Percentiles rank a stretch among this genome's conserved stretches.
These are phyloP conservation scores for Aegotheles bennettii DNA, from an alignment of 2,113 vertebrate species.

Conservation along the genomic window DNA sequence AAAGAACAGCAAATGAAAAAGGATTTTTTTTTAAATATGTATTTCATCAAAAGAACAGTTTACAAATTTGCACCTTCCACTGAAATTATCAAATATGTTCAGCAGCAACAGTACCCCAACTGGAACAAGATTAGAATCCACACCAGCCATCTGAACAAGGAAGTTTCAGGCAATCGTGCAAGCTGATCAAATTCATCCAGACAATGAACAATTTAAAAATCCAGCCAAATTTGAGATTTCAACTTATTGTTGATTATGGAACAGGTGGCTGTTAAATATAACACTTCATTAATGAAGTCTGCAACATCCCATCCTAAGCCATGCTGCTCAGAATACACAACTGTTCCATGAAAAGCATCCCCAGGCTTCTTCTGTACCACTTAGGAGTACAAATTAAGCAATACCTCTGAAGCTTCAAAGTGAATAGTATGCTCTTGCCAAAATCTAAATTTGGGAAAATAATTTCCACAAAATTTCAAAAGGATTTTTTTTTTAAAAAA, in stretches of 20 bases:
- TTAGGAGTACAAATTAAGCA: background rate
- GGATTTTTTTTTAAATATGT: background rate
- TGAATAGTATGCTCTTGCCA: background rate
- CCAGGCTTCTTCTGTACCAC: background rate
- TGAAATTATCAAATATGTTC: background rate
- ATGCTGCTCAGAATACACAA: background rate
- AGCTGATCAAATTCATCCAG: background rate
- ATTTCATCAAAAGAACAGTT: background rate
- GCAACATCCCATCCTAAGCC: background rate
- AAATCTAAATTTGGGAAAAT: background rate
- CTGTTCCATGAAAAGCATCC: background rate
- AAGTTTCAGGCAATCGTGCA: background rate
- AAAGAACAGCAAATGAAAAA: background rate
- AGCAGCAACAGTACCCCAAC: background rate
- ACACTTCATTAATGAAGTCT: background rate
- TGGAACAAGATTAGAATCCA: background rate
- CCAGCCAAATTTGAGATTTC: background rate
- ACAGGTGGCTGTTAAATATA: background rate
- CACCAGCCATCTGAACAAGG: background rate
- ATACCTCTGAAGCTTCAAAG: background rate
- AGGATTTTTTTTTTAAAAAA: too few species aligned
- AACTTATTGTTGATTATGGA: background rate
- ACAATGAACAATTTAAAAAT: background rate
- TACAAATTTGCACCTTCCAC: background rate
- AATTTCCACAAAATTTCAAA: background rate